Conservation (phyloP, 2,113 vertebrate species). For the Cryptomyrus ogoouensis region DNA sequence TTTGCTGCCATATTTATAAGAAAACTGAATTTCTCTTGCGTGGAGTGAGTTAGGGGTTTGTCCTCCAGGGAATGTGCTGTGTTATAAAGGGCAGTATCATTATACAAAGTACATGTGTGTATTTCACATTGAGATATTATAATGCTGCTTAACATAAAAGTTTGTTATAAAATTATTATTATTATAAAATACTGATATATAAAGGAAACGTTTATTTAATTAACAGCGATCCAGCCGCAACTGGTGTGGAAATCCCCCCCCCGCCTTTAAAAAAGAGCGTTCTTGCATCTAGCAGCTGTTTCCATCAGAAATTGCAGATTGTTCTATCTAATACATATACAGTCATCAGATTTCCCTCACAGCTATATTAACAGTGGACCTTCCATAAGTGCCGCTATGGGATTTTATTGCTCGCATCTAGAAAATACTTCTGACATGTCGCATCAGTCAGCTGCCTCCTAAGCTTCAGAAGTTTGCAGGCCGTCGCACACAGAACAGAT, state of each 20-base stretch:
- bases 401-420: neutral
- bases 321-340: neutral
- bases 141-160: neutral
- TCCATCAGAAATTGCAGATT: neutral
- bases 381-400: neutral
- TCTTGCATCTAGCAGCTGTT: neutral
- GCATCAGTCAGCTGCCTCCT: neutral
- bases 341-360: neutral
- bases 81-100: neutral
- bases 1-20: neutral
- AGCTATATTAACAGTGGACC: neutral
- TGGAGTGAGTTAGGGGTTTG: neutral
- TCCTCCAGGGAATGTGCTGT: neutral
- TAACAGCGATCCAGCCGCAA: neutral
- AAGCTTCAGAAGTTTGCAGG: neutral
- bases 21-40: neutral
- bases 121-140: slow-evolving; percentile 11
- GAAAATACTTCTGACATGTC: neutral
- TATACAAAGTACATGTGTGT: neutral
- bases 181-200: neutral
- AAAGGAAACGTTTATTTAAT: neutral
- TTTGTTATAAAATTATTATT: neutral
- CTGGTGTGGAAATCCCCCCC: neutral
- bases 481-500: slow-evolving; percentile 38
- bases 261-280: neutral